phyloP scores from a whole-genome alignment of 2,113 vertebrate species.

The Nicator chloris region DNA sequence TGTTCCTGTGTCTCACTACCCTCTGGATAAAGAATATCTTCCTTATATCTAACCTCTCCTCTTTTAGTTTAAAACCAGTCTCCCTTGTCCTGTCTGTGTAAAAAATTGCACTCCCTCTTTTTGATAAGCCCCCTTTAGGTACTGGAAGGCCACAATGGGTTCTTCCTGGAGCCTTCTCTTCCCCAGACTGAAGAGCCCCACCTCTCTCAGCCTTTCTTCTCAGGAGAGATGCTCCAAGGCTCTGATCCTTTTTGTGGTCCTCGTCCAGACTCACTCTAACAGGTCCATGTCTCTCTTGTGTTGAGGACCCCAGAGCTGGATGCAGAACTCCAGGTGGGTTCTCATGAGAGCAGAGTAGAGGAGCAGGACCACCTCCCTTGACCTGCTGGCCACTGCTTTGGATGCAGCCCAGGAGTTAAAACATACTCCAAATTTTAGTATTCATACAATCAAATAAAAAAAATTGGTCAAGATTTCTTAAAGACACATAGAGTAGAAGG shows the following conservation, averaged over 20 bases:
- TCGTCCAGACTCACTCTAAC: background rate
- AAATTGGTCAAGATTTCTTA: background rate
- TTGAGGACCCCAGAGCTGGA: background rate
- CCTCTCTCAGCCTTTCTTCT: background rate
- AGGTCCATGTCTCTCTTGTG: background rate
- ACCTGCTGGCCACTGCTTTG: background rate
- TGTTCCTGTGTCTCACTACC: background rate
- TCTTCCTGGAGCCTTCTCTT: background rate
- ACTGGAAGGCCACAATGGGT: background rate
- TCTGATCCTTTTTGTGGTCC: background rate
- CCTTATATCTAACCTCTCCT: background rate
- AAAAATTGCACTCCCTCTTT: background rate
- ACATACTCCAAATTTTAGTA: background rate
- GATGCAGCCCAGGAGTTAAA: background rate
- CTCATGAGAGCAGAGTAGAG: background rate
- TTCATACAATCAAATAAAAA: background rate
- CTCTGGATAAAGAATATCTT: background rate
- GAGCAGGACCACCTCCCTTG: background rate
- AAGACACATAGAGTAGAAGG: background rate
- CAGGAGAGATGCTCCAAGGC: background rate
- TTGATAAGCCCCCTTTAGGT: background rate
- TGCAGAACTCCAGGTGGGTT: background rate
- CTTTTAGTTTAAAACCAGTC: background rate
- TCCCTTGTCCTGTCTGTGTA: background rate
- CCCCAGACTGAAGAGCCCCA: background rate